phyloP scores from a whole-genome alignment of 1,140 invertebrate species.

The Drosophila varians region DNA sequence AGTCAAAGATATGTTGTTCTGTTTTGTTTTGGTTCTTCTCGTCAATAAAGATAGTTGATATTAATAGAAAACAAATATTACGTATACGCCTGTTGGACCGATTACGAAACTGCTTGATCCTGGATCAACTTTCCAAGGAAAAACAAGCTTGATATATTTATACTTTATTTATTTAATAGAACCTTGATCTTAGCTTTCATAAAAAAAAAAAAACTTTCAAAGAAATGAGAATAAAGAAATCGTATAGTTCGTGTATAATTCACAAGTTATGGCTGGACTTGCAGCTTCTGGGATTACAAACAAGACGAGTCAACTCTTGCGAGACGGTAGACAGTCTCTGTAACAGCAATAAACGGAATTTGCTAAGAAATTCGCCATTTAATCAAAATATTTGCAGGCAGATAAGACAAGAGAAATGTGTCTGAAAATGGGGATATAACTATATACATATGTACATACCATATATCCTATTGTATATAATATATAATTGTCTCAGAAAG shows the following conservation, averaged over 20 bases:
- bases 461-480: not conserved
- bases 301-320: slow-evolving; percentile 17
- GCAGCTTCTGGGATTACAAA: not conserved
- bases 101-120: not conserved
- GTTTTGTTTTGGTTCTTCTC: not conserved
- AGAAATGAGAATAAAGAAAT: not conserved
- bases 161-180: not conserved
- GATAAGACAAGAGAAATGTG: slow-evolving; percentile 49
- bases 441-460: not conserved
- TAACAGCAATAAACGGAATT: slow-evolving; percentile 27
- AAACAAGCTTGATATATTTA: not conserved
- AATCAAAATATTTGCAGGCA: slow-evolving; percentile 39
- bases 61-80: not conserved
- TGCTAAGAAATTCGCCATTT: slow-evolving; percentile 14
- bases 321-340: slow-evolving; percentile 3
- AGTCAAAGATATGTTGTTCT: not conserved
- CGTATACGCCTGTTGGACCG: not conserved
- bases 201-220: not conserved
- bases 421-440: not conserved
- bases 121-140: not conserved
- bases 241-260: not conserved
- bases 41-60: not conserved
- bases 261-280: not conserved
- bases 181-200: too few species aligned
- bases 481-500: not conserved